Evolutionary conservation across 2,888 invertebrate genomes (phyloP), one percentile per base, ranked within the genome.

Genomic region (Cosmia trapezina): DNA sequence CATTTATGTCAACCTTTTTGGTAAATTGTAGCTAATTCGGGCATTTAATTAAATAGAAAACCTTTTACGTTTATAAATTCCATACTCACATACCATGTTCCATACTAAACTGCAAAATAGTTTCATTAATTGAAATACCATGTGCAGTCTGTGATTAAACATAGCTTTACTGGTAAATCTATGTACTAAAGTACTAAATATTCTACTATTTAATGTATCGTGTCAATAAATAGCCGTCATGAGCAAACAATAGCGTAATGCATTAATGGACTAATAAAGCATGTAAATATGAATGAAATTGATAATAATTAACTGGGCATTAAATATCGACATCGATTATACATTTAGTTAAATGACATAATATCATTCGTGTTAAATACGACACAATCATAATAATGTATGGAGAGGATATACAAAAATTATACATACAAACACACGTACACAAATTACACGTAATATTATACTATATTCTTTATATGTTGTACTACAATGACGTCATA

Each of bases 141-240:
- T 28, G 17, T 45, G 9, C 33, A 43, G 11, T 33, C 47, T 37
- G 12, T 43, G n/a, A 43, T 70, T 33, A 28, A 60, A 60, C 12
- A 49, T 28, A n/a, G 54, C 22, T 56, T 57, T 4, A 45, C 9
- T 28, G 19, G 17, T 28, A 37, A 53, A 59, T 47, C 11, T 41
- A 43, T 60, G 17, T 53, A 51, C 28, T 22, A 17, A 22, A 22
- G 8, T 22, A 33, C 9, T 53, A 37, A 53, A 73, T 63, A 47
- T 57, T 45, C 22, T 37, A 63, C 19, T 73, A 59, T 80, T 64
- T 12, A 64, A 43, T 73, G 80, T 59, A 73, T 28, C 51, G 45
- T 80, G 57, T 47, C 33, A 53, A 59, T 61, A 70, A 70, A 43
- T 47, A 47, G 22, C 45, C 19, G 12, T 53, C n/a, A 59, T 33